A percentile compares a stretch with the other conserved stretches of the same genome.
Conservation (phyloP, 2,113 vertebrate species). For the Hydrochoerus hydrochaeris region DNA sequence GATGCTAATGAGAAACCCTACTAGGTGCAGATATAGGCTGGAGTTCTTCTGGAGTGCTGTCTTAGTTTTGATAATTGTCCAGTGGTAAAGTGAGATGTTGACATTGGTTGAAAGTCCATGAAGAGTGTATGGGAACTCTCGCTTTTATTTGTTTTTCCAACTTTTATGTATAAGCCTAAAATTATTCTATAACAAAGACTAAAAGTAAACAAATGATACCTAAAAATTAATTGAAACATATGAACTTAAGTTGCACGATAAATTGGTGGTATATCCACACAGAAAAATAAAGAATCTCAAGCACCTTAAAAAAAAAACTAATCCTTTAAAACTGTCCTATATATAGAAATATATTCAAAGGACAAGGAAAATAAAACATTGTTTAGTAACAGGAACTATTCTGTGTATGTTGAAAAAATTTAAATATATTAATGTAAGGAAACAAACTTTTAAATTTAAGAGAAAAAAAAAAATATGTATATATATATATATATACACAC, state of each 20-base stretch:
- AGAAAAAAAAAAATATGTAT: too few relatives aligned
- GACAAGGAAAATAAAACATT: background rate
- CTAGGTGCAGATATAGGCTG: background rate
- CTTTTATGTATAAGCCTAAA: background rate
- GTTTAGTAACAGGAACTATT: background rate
- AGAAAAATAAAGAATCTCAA: background rate
- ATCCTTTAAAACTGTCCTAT: background rate
- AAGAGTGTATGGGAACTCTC: background rate
- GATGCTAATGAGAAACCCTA: background rate
- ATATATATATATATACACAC: too few relatives aligned
- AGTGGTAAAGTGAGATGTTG: background rate
- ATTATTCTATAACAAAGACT: background rate
- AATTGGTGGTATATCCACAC: background rate
- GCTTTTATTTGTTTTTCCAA: background rate
- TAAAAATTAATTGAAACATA: constrained; percentile 1
- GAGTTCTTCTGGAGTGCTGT: background rate
- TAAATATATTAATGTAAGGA: background rate
- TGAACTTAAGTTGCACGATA: background rate
- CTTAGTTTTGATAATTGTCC: background rate
- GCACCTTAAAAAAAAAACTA: background rate
- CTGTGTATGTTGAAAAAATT: background rate
- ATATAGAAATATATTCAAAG: background rate
- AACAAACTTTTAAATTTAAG: constrained; percentile 19
- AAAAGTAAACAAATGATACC: background rate
- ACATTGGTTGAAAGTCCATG: too few relatives aligned